phyloP scores from a whole-genome alignment of 2,797 vertebrate genomes.

The Propithecus deckenii region DNA sequence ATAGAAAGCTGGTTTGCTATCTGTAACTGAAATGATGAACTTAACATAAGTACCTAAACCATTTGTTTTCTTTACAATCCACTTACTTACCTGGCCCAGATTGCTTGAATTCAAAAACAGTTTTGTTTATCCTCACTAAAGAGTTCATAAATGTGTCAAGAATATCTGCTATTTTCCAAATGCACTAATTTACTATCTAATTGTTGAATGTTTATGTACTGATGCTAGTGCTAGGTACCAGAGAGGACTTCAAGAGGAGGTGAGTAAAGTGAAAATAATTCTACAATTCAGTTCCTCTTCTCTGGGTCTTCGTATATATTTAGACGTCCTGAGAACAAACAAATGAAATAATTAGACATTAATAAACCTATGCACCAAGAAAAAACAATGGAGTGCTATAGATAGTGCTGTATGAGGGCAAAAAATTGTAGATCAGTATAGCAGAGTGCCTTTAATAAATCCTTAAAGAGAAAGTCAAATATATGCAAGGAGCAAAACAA shows the following conservation, averaged over 20 bases:
- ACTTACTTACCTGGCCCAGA: not conserved
- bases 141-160: not conserved
- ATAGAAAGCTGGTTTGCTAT: not conserved
- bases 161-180: constrained; percentile 1
- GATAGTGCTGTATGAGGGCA: not conserved
- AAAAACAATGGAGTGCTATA: not conserved
- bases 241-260: not conserved
- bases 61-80: not conserved
- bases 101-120: not conserved
- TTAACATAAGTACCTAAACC: not conserved
- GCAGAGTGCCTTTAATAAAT: not conserved
- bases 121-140: not conserved
- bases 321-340: not conserved
- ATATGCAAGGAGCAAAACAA: not conserved
- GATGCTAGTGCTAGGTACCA: not conserved
- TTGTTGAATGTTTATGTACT: not conserved
- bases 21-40: not conserved
- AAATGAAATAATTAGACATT: not conserved
- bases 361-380: not conserved
- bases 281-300: not conserved
- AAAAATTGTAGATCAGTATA: not conserved
- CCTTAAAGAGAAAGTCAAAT: not conserved
- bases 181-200: not conserved
- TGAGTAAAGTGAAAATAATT: not conserved
- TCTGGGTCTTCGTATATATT: not conserved